phyloP scores from a whole-genome alignment of 2,797 vertebrate species.

The Pseudochaenichthys georgianus region DNA sequence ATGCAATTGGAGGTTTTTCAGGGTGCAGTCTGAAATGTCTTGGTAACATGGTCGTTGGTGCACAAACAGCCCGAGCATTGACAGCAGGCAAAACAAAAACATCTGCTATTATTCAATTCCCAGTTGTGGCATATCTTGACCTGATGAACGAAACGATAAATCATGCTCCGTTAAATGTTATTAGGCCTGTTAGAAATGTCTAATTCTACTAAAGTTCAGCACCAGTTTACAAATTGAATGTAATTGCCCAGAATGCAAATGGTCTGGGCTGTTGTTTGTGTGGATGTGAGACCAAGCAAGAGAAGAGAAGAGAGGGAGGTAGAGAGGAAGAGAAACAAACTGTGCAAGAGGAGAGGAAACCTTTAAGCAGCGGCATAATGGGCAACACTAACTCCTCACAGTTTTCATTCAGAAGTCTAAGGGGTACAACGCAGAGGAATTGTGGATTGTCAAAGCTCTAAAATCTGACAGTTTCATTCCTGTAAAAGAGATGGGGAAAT shows the following conservation, averaged over 20 bases:
- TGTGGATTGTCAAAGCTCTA: constrained; percentile 71
- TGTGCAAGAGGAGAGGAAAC: constrained; percentile 38
- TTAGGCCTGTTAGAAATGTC: constrained; percentile 80
- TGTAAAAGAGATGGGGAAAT: constrained; percentile 60
- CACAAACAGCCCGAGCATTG: constrained; percentile 18
- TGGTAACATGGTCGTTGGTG: neutral
- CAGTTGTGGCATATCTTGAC: constrained; percentile 73
- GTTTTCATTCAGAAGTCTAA: constrained; percentile 69
- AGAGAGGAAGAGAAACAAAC: constrained; percentile 43
- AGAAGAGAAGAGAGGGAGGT: constrained; percentile 28
- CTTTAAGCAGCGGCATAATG: constrained; percentile 60
- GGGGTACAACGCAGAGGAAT: constrained; percentile 58
- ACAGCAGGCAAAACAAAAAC: constrained; percentile 53
- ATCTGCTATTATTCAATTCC: constrained; percentile 75
- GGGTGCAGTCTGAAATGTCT: constrained; percentile 4
- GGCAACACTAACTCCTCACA: constrained; percentile 52
- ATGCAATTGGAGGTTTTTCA: constrained; percentile 31
- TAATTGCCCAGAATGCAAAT: constrained; percentile 83
- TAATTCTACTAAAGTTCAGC: constrained; percentile 83
- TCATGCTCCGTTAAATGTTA: constrained; percentile 82
- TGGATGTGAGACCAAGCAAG: constrained; percentile 55
- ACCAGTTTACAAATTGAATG: constrained; percentile 81
- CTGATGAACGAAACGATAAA: constrained; percentile 80
- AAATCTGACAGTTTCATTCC: constrained; percentile 78
- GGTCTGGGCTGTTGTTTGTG: constrained; percentile 66